phyloP scores from a whole-genome alignment of 2,113 vertebrate species.

The Silurus meridionalis region DNA sequence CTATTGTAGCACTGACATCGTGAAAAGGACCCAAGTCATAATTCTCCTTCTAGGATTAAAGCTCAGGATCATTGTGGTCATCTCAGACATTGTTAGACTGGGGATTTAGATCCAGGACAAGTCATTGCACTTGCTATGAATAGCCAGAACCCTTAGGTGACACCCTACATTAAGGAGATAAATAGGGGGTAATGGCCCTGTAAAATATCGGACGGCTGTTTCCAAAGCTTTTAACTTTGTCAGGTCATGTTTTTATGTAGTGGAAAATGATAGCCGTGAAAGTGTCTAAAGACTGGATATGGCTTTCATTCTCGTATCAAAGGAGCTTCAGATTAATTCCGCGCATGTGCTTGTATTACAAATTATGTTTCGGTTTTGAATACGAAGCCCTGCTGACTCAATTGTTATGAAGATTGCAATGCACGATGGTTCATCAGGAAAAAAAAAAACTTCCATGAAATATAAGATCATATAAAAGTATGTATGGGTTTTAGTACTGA shows the following conservation, averaged over 20 bases:
- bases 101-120: constrained; percentile 37
- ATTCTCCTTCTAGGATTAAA: not conserved
- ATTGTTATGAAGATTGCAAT: not conserved
- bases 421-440: not conserved
- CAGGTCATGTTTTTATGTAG: constrained; percentile 25
- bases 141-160: constrained; percentile 27
- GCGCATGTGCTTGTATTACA: not conserved
- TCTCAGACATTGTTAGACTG: not conserved
- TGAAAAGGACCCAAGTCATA: constrained; percentile 2
- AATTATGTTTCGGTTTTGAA: constrained; percentile 1
- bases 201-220: constrained; percentile 32
- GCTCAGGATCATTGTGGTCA: constrained; percentile 7
- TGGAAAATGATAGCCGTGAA: constrained; percentile 24
- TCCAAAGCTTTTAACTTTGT: constrained; percentile 32
- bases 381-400: not conserved
- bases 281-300: constrained; percentile 4
- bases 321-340: constrained; percentile 18
- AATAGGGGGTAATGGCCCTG: constrained; percentile 41
- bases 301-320: constrained; percentile 28
- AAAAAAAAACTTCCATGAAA: not conserved
- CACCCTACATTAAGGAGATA: constrained; percentile 43
- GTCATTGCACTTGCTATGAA: constrained; percentile 24
- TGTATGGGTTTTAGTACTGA: not conserved
- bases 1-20: not conserved
- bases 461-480: not conserved